Conservation (phyloP, 2,113 vertebrate genomes). For the Dissostichus mawsoni region DNA sequence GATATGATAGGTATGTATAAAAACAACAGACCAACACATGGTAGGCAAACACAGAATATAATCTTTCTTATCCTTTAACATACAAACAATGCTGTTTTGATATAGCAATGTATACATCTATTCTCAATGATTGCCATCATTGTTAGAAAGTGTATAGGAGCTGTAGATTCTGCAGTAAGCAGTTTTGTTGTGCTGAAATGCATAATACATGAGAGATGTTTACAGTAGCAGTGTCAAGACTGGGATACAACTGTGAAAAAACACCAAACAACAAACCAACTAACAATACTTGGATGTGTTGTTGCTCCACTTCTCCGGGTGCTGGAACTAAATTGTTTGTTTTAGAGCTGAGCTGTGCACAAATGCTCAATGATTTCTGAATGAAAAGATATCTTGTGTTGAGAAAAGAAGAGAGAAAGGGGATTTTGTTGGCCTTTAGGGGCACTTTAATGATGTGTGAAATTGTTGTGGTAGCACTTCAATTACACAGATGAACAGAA, state of each 20-base stretch:
- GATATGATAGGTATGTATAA: too few relatives aligned
- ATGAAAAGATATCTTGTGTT: slow-evolving; percentile 3
- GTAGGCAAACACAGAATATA: too few relatives aligned
- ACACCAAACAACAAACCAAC: background rate
- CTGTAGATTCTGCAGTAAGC: background rate
- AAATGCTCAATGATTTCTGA: background rate
- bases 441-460: background rate
- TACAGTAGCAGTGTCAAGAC: background rate
- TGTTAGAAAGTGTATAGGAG: background rate
- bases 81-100: too few relatives aligned
- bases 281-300: background rate
- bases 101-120: too few relatives aligned
- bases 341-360: background rate
- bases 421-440: background rate
- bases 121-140: too few relatives aligned
- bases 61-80: too few relatives aligned
- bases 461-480: background rate
- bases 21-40: too few relatives aligned
- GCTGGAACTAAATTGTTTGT: background rate
- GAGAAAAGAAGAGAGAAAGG: background rate
- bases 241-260: background rate
- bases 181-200: background rate
- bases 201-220: background rate
- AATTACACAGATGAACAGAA: background rate
- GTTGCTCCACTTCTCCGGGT: background rate